phyloP scores from a whole-genome alignment of 1,140 invertebrate species.

The Carcinoscorpius rotundicauda region DNA sequence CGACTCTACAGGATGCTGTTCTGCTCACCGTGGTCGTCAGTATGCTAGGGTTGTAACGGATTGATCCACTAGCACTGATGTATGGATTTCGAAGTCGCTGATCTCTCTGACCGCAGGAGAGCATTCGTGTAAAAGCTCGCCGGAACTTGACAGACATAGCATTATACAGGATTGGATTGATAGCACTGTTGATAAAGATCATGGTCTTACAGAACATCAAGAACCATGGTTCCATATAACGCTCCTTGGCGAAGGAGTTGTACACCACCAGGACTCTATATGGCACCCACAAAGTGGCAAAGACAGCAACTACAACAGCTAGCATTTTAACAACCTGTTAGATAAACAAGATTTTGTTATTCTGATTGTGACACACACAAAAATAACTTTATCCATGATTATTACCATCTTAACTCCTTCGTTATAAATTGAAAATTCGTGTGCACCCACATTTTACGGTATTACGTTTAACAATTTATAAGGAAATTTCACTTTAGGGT shows the following conservation, averaged over 20 bases:
- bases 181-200: conserved; percentile 49
- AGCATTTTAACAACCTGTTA: conserved; percentile 51
- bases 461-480: too few species aligned
- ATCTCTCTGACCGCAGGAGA: conserved; percentile 28
- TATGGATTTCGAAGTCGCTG: not conserved
- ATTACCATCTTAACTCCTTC: too few species aligned
- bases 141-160: conserved; percentile 47
- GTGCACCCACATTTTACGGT: too few species aligned
- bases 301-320: conserved; percentile 45
- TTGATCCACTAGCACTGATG: not conserved
- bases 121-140: conserved; percentile 36
- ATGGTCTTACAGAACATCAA: conserved; percentile 49
- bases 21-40: not conserved
- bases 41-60: not conserved
- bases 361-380: too few species aligned
- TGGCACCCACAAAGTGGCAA: conserved; percentile 48
- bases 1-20: not conserved
- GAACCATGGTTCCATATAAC: conserved; percentile 49
- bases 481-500: too few species aligned
- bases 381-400: too few species aligned
- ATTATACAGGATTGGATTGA: conserved; percentile 50
- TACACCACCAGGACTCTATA: conserved; percentile 49
- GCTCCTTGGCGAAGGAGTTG: conserved; percentile 43
- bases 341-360: conserved; percentile 9
- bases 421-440: too few species aligned